Evolutionary conservation across 2,888 invertebrate species (phyloP).

Genomic region (Germaria angustata): DNA sequence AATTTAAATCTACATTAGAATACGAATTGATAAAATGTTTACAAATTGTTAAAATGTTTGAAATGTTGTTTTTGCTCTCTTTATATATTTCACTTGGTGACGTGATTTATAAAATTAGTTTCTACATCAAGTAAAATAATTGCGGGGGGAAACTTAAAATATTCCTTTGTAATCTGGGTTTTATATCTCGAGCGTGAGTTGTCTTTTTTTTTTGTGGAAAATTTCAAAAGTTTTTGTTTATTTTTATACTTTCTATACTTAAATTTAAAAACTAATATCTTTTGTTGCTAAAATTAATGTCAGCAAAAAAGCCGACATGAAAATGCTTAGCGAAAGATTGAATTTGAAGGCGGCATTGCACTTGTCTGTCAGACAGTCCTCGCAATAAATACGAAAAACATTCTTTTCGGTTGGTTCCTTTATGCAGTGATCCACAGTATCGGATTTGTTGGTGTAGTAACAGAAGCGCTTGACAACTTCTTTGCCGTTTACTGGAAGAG

Average conservation of each 20-base stretch:
- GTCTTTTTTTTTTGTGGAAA: not conserved
- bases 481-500: conserved; percentile 73
- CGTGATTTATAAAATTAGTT: too few relatives aligned
- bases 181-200: not conserved
- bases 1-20: too few relatives aligned
- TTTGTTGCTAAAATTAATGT: conserved; percentile 17
- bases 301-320: conserved; percentile 58
- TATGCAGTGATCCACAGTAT: conserved; percentile 74
- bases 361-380: conserved; percentile 75
- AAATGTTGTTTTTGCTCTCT: too few relatives aligned
- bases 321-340: conserved; percentile 59
- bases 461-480: conserved; percentile 76
- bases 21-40: too few relatives aligned
- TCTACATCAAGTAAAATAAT: too few relatives aligned
- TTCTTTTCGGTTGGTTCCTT: conserved; percentile 74
- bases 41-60: too few relatives aligned
- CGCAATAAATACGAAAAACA: conserved; percentile 74
- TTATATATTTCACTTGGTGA: too few relatives aligned
- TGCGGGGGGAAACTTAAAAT: too few relatives aligned
- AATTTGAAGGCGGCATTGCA: conserved; percentile 71
- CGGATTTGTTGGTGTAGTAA: conserved; percentile 78
- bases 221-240: too few relatives aligned
- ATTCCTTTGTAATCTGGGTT: not conserved
- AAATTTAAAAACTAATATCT: too few relatives aligned
- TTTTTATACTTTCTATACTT: not conserved